A percentile compares a stretch with the other conserved stretches of the same genome.
Conservation (phyloP, 2,888 invertebrate species). For the Blastobasis lacticolella region DNA sequence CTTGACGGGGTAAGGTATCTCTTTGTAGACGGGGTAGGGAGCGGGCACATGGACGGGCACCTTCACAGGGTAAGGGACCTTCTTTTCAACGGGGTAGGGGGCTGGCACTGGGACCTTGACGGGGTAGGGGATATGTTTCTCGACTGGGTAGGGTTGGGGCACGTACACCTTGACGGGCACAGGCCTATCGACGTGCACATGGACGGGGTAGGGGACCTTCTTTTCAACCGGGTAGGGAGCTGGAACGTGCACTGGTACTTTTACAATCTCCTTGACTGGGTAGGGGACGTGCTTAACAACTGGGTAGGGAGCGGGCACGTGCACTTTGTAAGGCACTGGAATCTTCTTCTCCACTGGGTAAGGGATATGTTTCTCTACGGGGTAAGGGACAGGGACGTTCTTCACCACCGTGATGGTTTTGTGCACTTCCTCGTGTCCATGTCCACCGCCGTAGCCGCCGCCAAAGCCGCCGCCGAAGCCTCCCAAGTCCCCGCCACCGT, state of each 20-base stretch:
- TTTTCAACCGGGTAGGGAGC: constrained; percentile 81
- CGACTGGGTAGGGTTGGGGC: constrained; percentile 74
- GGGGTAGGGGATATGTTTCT: constrained; percentile 77
- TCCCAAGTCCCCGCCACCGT: constrained; percentile 29
- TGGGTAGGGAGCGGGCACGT: constrained; percentile 81
- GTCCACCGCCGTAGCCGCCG: constrained; percentile 42
- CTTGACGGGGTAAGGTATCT: constrained; percentile 75
- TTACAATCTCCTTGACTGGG: constrained; percentile 77
- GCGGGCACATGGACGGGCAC: constrained; percentile 76
- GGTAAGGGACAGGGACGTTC: constrained; percentile 81
- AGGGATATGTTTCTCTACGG: constrained; percentile 81
- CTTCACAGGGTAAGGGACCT: constrained; percentile 78
- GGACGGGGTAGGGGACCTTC: constrained; percentile 71
- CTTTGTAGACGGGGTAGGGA: constrained; percentile 76
- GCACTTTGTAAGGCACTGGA: constrained; percentile 77
- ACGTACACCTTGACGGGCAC: constrained; percentile 70
- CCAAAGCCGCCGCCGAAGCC: constrained; percentile 29
- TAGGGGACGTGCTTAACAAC: constrained; percentile 78
- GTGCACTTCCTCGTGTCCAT: constrained; percentile 71
- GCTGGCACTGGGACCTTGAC: constrained; percentile 81
- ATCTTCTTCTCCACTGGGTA: constrained; percentile 78
- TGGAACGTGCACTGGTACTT: constrained; percentile 77
- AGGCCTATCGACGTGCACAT: constrained; percentile 68
- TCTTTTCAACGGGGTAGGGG: constrained; percentile 80
- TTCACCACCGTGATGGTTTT: constrained; percentile 83